Conservation (phyloP, 2,113 vertebrate species). For the Epinephelus fuscoguttatus region DNA sequence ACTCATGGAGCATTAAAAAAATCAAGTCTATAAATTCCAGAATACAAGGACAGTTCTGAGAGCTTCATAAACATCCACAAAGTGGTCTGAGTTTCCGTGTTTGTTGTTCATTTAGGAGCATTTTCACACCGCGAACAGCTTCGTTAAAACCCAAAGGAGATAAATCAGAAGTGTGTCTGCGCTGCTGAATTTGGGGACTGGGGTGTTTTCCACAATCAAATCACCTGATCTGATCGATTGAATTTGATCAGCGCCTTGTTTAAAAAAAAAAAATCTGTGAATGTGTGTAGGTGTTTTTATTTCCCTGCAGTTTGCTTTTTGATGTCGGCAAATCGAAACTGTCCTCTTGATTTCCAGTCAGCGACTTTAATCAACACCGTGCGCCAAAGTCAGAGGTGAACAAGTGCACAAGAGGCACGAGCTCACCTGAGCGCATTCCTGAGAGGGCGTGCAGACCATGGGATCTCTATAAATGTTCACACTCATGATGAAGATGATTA, state of each 20-base stretch:
- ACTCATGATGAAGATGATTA: not conserved
- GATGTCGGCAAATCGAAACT: slow-evolving; percentile 13
- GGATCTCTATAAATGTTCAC: not conserved
- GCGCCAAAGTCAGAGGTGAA: slow-evolving; percentile 44
- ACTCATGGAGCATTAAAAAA: not conserved
- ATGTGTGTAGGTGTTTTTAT: not conserved
- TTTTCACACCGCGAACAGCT: slow-evolving; percentile 1
- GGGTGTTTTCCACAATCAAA: not conserved
- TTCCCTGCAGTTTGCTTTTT: not conserved
- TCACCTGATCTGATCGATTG: not conserved
- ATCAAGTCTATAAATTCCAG: not conserved
- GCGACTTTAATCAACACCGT: slow-evolving; percentile 4
- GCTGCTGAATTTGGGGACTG: not conserved
- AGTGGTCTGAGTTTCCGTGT: not conserved
- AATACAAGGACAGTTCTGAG: not conserved
- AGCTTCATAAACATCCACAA: not conserved
- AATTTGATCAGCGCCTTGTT: not conserved
- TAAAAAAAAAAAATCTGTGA: no score
- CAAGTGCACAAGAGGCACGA: slow-evolving; percentile 4
- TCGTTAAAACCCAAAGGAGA: not conserved
- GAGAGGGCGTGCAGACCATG: not conserved
- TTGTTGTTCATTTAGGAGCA: not conserved
- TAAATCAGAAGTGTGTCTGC: not conserved
- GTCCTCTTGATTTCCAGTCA: not conserved
- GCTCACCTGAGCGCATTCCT: slow-evolving; percentile 59